These are phyloP conservation scores for Lucilia sericata DNA, from an alignment of 1,140 invertebrate species.

Conservation along the genomic window DNA sequence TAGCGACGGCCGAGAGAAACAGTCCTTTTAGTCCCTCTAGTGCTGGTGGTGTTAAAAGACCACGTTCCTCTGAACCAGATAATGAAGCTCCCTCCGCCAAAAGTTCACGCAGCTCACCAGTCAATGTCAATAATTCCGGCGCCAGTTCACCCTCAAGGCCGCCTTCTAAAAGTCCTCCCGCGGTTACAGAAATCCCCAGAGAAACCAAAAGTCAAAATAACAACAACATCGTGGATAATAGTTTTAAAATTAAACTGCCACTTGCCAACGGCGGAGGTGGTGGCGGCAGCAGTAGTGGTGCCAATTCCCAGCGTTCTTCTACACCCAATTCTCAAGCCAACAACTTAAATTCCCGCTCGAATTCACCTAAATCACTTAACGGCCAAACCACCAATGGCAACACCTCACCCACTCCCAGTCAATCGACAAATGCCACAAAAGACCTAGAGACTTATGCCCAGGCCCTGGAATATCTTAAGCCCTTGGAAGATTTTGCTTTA, in stretches of 20 bases:
- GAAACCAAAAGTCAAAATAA: not conserved
- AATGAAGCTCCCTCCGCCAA: slow-evolving; percentile 20
- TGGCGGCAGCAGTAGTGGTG: slow-evolving; percentile 8
- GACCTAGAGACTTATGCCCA: slow-evolving; percentile 60
- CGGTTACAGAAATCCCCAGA: not conserved
- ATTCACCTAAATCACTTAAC: slow-evolving; percentile 24
- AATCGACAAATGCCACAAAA: slow-evolving; percentile 45
- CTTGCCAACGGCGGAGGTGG: slow-evolving; percentile 41
- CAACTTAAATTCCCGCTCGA: not conserved
- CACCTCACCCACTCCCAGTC: slow-evolving; percentile 52
- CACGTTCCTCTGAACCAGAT: slow-evolving; percentile 25
- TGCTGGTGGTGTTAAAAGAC: slow-evolving; percentile 25
- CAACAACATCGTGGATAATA: not conserved
- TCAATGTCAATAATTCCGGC: not conserved
- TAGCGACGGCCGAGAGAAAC: slow-evolving; percentile 21
- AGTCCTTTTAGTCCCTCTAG: slow-evolving; percentile 12
- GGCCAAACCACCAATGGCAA: slow-evolving; percentile 54
- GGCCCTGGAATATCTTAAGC: slow-evolving; percentile 62
- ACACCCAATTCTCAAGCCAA: not conserved
- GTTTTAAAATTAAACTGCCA: slow-evolving; percentile 27
- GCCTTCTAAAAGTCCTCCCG: not conserved
- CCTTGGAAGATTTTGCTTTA: slow-evolving; percentile 63
- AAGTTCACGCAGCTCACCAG: not conserved
- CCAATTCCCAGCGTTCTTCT: slow-evolving; percentile 2
- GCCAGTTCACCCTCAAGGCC: not conserved